These are phyloP conservation scores for Creontiades dilutus DNA, from an alignment of 2,888 invertebrate species.

Conservation along the genomic window DNA sequence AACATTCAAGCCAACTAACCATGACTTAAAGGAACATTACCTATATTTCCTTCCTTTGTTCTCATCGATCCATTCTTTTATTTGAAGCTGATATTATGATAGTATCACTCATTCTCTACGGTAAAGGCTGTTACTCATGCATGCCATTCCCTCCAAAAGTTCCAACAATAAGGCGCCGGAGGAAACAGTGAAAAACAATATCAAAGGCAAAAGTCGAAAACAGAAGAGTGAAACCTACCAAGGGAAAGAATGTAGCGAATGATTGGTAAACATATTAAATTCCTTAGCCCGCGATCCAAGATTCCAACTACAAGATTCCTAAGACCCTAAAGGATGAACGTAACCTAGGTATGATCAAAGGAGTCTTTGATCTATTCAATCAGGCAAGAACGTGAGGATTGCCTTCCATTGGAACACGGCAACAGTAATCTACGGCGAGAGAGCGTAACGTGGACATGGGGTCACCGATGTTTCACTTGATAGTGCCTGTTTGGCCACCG, in stretches of 20 bases:
- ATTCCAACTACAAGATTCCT: background rate
- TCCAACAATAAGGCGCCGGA: too few species aligned
- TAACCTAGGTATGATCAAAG: background rate
- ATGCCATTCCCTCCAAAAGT: too few species aligned
- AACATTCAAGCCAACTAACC: too few species aligned
- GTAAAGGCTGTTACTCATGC: too few species aligned
- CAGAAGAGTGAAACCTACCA: background rate
- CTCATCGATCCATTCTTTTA: too few species aligned
- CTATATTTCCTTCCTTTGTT: too few species aligned
- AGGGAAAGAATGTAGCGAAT: background rate
- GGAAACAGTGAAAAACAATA: background rate
- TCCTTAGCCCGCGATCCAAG: background rate
- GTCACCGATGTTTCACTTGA: background rate
- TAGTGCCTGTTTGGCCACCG: background rate
- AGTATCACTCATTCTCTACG: too few species aligned
- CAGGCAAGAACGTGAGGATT: background rate
- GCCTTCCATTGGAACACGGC: background rate
- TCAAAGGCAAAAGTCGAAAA: background rate
- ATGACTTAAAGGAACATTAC: too few species aligned
- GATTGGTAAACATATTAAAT: constrained; percentile 4
- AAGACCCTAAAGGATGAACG: background rate
- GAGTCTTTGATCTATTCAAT: background rate
- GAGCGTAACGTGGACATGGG: background rate
- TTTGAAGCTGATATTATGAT: too few species aligned
- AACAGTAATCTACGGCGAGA: background rate